phyloP scores from a whole-genome alignment of 2,797 vertebrate genomes.

The Leptoclinus maculatus region DNA sequence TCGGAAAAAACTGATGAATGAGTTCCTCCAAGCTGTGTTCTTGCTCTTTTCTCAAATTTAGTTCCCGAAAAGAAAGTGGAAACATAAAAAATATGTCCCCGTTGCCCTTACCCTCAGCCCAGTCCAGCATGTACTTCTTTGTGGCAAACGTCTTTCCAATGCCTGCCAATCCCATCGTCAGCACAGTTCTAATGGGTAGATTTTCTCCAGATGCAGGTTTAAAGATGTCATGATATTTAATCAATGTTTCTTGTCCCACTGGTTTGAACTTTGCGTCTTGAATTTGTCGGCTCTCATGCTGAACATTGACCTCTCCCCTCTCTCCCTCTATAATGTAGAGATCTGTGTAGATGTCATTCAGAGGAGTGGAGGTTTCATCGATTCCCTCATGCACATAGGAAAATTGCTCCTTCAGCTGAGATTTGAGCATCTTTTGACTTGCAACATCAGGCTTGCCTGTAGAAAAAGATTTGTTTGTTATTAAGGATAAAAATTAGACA shows the following conservation, averaged over 20 bases:
- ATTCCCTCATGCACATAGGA: conserved; percentile 47
- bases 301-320: conserved; percentile 32
- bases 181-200: conserved; percentile 26
- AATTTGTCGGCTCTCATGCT: conserved; percentile 22
- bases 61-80: conserved; percentile 55
- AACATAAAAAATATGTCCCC: conserved; percentile 19
- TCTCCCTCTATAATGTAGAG: conserved; percentile 63
- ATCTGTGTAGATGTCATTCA: conserved; percentile 64
- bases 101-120: conserved; percentile 29
- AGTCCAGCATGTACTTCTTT: conserved; percentile 69
- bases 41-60: conserved; percentile 47
- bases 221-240: conserved; percentile 58
- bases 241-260: conserved; percentile 38
- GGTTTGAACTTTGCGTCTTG: conserved; percentile 47
- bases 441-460: conserved; percentile 39
- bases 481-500: neutral
- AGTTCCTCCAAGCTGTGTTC: conserved; percentile 31
- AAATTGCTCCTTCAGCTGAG: conserved; percentile 28
- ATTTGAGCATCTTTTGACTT: conserved; percentile 42
- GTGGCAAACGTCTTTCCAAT: conserved; percentile 58
- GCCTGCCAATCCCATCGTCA: conserved; percentile 60
- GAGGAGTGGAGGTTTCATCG: conserved; percentile 28
- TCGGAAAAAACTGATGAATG: conserved; percentile 32
- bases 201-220: neutral
- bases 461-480: conserved; percentile 7